Conservation (phyloP, 1,140 invertebrate species). For the Ptiloglossa arizonensis region DNA sequence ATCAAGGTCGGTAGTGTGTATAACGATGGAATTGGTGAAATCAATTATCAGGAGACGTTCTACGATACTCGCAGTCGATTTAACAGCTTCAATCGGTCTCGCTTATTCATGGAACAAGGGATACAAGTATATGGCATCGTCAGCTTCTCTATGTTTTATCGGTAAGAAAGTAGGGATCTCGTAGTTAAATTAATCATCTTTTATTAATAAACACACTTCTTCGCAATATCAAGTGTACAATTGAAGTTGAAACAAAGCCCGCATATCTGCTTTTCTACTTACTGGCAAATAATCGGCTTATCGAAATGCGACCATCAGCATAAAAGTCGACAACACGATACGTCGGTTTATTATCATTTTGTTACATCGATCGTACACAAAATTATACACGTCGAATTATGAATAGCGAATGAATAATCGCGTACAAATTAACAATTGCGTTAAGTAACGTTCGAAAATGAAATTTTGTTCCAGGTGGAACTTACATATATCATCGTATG, state of each 20-base stretch:
- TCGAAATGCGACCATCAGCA: background rate
- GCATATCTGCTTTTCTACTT: constrained; percentile 1
- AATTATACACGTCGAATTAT: background rate
- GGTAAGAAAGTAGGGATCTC: constrained; percentile 43
- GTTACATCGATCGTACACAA: background rate
- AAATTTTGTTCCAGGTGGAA: constrained; percentile 36
- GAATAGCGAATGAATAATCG: background rate
- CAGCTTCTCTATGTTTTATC: constrained; percentile 29
- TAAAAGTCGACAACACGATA: background rate
- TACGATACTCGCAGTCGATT: background rate
- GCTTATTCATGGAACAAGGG: constrained; percentile 35
- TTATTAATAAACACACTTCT: background rate
- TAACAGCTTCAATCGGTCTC: background rate
- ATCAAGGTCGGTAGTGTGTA: background rate
- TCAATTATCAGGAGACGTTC: constrained; percentile 16
- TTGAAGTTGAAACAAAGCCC: background rate
- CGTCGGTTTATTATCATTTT: background rate
- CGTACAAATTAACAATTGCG: too few species aligned
- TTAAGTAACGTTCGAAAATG: too few species aligned
- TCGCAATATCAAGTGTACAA: background rate
- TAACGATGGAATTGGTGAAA: constrained; percentile 10
- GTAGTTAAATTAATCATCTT: background rate
- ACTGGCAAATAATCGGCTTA: background rate
- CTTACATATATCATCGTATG: constrained; percentile 17
- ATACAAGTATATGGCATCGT: background rate